phyloP scores from a whole-genome alignment of 1,140 invertebrate genomes.

The Drosophila rhopaloa region DNA sequence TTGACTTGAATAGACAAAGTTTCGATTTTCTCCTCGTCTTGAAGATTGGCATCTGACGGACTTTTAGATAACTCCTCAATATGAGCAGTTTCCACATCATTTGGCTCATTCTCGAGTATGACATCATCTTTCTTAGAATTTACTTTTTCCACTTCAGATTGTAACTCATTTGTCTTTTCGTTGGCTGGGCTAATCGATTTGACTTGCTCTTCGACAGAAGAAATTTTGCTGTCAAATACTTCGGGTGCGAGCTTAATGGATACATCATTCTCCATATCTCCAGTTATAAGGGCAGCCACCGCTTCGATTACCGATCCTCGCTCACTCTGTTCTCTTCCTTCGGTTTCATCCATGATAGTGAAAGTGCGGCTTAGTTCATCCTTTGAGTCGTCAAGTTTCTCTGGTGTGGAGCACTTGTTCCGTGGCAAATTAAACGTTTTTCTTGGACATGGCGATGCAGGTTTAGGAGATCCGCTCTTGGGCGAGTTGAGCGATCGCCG shows the following conservation, averaged over 20 bases:
- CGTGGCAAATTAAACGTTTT: neutral
- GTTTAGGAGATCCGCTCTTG: constrained; percentile 25
- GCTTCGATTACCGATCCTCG: neutral
- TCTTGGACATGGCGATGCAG: neutral
- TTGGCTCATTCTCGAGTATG: neutral
- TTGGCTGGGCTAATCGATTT: neutral
- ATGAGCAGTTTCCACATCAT: neutral
- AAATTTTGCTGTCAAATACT: neutral
- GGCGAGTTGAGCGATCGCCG: constrained; percentile 62
- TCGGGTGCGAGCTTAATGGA: neutral
- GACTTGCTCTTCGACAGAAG: neutral
- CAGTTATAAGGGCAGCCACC: neutral
- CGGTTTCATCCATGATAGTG: constrained; percentile 41
- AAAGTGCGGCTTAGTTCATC: constrained; percentile 60
- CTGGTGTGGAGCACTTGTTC: constrained; percentile 29
- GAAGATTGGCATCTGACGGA: too few species aligned
- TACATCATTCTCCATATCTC: neutral
- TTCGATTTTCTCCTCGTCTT: neutral
- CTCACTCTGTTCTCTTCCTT: neutral
- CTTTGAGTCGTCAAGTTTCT: constrained; percentile 3
- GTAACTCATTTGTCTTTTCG: neutral
- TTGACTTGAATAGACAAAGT: neutral
- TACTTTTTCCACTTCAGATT: neutral
- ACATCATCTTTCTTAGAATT: neutral
- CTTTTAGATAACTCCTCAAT: neutral